phyloP scores from a whole-genome alignment of 2,797 vertebrate species.

The Tapera naevia region DNA sequence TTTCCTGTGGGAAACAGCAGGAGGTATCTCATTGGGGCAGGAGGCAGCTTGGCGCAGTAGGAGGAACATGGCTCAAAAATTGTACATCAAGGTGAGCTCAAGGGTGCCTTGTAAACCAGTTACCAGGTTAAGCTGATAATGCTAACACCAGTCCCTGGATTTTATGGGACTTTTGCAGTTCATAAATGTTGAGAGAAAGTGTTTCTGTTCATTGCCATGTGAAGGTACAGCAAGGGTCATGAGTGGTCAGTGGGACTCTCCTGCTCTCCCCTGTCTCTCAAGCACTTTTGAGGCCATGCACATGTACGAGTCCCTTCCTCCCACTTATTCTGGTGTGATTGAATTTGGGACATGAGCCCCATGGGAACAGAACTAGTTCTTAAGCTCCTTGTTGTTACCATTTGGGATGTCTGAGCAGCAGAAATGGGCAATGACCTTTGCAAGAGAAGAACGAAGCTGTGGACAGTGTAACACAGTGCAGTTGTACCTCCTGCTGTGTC shows the following conservation, averaged over 20 bases:
- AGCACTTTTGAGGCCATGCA: not conserved
- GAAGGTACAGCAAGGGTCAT: accelerated
- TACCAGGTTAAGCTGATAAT: not conserved
- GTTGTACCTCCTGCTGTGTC: not conserved
- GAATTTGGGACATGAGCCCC: not conserved
- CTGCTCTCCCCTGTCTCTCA: not conserved
- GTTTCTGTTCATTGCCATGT: not conserved
- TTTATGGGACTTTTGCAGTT: not conserved
- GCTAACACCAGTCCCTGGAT: not conserved
- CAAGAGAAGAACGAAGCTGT: not conserved
- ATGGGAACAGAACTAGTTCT: not conserved
- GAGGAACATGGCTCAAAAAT: not conserved
- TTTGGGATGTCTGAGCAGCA: not conserved
- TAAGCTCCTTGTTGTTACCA: not conserved
- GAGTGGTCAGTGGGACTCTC: not conserved
- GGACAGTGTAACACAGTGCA: accelerated
- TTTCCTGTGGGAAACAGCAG: not conserved
- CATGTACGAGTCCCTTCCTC: not conserved
- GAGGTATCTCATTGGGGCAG: not conserved
- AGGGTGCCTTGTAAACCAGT: not conserved
- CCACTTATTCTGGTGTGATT: not conserved
- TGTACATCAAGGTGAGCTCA: conserved; percentile 6
- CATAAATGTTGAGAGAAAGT: not conserved
- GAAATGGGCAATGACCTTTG: not conserved
- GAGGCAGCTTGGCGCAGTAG: not conserved